Conservation (phyloP, 2,113 vertebrate species). For the Spermophilus dauricus region DNA sequence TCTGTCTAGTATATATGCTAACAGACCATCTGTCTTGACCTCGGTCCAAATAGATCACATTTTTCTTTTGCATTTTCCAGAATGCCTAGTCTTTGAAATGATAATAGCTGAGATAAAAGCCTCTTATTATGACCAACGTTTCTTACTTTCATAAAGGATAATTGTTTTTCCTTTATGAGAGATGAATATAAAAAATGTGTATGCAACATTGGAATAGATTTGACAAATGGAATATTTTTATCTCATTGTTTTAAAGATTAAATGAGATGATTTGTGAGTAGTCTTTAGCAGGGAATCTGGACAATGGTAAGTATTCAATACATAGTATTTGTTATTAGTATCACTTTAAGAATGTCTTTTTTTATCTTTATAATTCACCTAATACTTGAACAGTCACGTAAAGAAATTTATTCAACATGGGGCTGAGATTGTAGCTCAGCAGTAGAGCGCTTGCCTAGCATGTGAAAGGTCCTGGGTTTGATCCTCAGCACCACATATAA, state of each 20-base stretch:
- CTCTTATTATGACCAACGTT: background rate
- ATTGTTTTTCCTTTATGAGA: background rate
- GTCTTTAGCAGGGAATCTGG: background rate
- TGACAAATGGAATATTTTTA: background rate
- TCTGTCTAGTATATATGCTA: background rate
- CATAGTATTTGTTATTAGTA: background rate
- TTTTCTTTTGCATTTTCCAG: background rate
- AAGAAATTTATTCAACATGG: background rate
- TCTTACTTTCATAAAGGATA: background rate
- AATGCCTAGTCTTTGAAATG: background rate
- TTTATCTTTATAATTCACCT: background rate
- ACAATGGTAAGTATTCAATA: background rate
- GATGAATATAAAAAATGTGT: background rate
- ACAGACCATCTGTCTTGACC: background rate
- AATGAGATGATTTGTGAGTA: background rate
- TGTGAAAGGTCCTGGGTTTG: too few species aligned
- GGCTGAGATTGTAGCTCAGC: too few species aligned
- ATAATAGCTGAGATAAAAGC: background rate
- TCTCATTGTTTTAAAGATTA: background rate
- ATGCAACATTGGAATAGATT: background rate
- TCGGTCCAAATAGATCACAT: background rate
- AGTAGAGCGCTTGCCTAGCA: too few species aligned
- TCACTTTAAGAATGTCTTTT: background rate
- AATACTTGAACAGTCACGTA: background rate
- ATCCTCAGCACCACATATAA: too few species aligned